These are phyloP conservation scores for Paraescarpia echinospica DNA, from an alignment of 1,140 invertebrate genomes.

Conservation along the genomic window DNA sequence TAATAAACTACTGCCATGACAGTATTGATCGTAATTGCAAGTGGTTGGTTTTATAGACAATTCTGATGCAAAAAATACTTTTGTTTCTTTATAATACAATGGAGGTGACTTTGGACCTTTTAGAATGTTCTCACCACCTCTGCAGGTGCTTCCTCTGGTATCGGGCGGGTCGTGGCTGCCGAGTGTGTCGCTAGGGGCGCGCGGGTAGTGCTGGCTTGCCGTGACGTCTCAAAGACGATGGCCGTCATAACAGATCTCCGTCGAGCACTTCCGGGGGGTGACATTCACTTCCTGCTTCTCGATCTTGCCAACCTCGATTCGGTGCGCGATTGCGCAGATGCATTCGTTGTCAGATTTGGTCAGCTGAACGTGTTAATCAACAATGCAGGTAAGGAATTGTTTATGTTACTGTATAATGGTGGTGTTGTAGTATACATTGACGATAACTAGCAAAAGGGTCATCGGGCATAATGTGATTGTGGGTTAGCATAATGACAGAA, in stretches of 20 bases:
- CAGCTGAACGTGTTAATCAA: constrained; percentile 51
- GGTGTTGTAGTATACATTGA: not conserved
- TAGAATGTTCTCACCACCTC: not conserved
- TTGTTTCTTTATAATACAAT: no score
- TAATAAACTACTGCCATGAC: no score
- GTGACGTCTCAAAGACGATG: constrained; percentile 49
- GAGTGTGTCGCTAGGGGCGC: constrained; percentile 52
- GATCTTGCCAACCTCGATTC: constrained; percentile 46
- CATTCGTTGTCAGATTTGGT: constrained; percentile 42
- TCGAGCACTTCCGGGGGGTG: constrained; percentile 48
- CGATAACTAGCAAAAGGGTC: no score
- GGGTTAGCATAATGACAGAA: no score
- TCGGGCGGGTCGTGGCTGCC: constrained; percentile 51
- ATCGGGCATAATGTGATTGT: no score
- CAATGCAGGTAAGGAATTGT: constrained; percentile 49
- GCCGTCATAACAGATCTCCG: constrained; percentile 51
- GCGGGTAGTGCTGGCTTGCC: constrained; percentile 45
- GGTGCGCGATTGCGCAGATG: constrained; percentile 45
- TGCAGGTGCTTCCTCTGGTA: constrained; percentile 53
- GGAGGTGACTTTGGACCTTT: not conserved
- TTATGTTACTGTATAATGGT: not conserved
- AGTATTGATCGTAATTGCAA: no score
- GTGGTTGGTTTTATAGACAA: no score
- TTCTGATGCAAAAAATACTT: no score
- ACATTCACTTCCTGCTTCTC: constrained; percentile 42